Evolutionary conservation across 2,888 invertebrate genomes (phyloP).

Genomic region (Leucophora obtusa): DNA sequence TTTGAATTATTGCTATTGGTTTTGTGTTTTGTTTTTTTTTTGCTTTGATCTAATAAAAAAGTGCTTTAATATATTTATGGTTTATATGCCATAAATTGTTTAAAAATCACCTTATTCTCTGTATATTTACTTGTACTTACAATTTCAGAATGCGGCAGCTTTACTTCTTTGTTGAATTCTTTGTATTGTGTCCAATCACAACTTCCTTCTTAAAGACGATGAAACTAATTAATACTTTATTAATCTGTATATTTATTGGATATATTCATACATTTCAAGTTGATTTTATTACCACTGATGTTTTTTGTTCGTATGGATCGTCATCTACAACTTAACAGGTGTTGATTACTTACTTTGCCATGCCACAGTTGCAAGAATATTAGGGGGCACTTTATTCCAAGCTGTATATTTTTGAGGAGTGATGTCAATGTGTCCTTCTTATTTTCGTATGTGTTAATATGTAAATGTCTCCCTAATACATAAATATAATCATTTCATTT

Average conservation of each 20-base stretch:
- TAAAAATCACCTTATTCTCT: slow-evolving; percentile 23
- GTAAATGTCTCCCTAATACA: background rate
- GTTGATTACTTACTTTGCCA: slow-evolving; percentile 17
- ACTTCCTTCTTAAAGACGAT: slow-evolving; percentile 29
- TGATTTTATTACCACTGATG: slow-evolving; percentile 22
- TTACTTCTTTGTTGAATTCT: slow-evolving; percentile 1
- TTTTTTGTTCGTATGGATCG: slow-evolving; percentile 25
- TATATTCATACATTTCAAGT: slow-evolving; percentile 9
- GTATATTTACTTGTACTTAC: background rate
- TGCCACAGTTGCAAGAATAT: background rate
- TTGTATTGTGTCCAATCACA: slow-evolving; percentile 17
- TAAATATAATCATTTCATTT: slow-evolving; percentile 19
- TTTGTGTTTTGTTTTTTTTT: no score
- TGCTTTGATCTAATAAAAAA: slow-evolving; percentile 10
- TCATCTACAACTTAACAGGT: slow-evolving; percentile 31
- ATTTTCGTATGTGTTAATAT: background rate
- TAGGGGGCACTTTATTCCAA: background rate
- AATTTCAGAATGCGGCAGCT: slow-evolving; percentile 24
- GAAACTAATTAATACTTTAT: slow-evolving; percentile 51
- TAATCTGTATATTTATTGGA: slow-evolving; percentile 45
- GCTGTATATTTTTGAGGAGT: background rate
- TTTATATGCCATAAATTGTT: slow-evolving; percentile 32
- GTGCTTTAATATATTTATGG: slow-evolving; percentile 37
- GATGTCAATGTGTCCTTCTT: background rate
- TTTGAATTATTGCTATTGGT: slow-evolving; percentile 52